These are phyloP conservation scores for Eulemur coronatus DNA, from an alignment of 2,797 vertebrate species.

Conservation along the genomic window DNA sequence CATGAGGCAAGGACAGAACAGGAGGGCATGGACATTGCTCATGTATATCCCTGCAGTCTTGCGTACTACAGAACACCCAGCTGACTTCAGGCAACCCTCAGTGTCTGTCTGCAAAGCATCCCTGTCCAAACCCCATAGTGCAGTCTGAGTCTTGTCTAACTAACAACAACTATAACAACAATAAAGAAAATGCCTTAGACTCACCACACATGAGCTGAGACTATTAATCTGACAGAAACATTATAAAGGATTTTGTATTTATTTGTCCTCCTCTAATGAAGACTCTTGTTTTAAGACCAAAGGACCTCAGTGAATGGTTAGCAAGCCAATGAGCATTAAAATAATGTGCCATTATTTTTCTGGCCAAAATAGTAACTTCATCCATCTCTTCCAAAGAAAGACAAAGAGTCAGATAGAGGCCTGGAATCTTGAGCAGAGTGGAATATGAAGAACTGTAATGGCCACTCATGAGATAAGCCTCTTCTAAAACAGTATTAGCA, in stretches of 20 bases:
- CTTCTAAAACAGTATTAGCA: background rate
- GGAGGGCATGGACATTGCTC: background rate
- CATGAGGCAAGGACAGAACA: background rate
- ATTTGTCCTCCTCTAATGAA: background rate
- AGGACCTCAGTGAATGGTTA: background rate
- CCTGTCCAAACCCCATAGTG: too few relatives aligned
- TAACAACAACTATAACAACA: background rate
- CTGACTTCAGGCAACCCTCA: background rate
- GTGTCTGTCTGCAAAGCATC: background rate
- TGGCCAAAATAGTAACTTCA: constrained; percentile 14
- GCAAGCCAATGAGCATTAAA: background rate
- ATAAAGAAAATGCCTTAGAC: background rate
- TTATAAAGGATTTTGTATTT: background rate
- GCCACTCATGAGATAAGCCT: background rate
- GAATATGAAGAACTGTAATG: background rate
- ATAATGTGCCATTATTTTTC: background rate
- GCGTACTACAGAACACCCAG: background rate
- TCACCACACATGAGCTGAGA: background rate
- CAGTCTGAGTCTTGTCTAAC: background rate
- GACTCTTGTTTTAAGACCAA: background rate
- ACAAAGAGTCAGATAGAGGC: background rate
- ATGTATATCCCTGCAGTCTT: background rate
- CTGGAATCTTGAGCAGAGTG: background rate
- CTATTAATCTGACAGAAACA: background rate
- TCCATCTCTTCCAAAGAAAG: background rate